Evolutionary conservation across 2,797 vertebrate species (phyloP), one percentile per base, ranked within the genome.

Genomic region (Macropus fuliginosus): DNA sequence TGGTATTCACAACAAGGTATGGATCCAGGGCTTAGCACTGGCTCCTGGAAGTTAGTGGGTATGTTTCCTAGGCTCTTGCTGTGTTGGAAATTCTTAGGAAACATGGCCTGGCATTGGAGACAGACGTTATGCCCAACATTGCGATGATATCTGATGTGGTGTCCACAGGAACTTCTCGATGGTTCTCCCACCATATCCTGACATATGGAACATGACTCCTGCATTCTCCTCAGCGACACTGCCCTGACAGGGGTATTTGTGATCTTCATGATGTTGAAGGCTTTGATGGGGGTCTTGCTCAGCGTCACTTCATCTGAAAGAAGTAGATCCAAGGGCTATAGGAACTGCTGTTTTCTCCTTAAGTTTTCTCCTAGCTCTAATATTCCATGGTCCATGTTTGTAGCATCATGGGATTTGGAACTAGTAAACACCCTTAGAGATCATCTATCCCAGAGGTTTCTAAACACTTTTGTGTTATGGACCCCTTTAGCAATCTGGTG

Each of bases 1-100:
- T 98, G 98, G 29, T 95, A 94, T 56, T 96, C 29, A 81, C 98
- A 98, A 55, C 96, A 96, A 0, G 95, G 97, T 34, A 93, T 93
- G 29, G 27, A 5, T n/a, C 91, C 87, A 31, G 96, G 55, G 31
- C 89, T 94, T 40, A 92, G 91, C 55, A 21, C 46, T 28, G 12
- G 46, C 29, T 16, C 8, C 55, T 40, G 89, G 11, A n/a, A 74
- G 54, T 52, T 59, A n/a, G 50, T 34, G 3, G 34, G 0, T n/a
- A 92, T 55, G 11, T 92, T 92, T 57, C 40, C 74, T 50, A 87
- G 40, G 24, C 90, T 95, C 46, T 18, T 90, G 89, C 50, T 1
- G 31, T 87, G 34, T 52, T 59, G 59, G 52, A 92, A 55, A 52
- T 62, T 95, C 50, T 9, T 28, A 0, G 11, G 16, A 54, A 91